Evolutionary conservation across 2,113 vertebrate genomes (phyloP).

Genomic region (Nematolebias whitei): DNA sequence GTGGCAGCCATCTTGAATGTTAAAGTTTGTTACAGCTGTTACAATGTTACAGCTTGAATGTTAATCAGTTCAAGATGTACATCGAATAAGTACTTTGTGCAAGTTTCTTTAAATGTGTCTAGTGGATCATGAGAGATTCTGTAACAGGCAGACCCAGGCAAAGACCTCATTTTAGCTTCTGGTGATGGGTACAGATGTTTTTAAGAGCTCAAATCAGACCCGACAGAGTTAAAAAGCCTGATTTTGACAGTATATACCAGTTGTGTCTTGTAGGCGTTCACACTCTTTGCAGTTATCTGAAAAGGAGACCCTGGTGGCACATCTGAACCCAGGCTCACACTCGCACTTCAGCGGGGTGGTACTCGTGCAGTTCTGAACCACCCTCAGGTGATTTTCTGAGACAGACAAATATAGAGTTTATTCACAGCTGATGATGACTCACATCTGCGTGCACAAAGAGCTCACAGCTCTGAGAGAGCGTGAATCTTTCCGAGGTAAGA

Average conservation of each 20-base stretch:
- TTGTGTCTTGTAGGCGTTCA: neutral
- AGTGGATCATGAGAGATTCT: no score
- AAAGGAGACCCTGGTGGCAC: fast-evolving
- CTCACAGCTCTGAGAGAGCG: neutral
- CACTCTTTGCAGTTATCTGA: conserved; percentile 46
- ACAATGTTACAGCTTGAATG: no score
- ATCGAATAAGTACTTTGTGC: no score
- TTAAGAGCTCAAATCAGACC: neutral
- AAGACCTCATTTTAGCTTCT: no score
- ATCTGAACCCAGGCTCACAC: conserved; percentile 53
- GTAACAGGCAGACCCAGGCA: no score
- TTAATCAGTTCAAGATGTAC: no score
- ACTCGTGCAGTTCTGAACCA: conserved; percentile 47
- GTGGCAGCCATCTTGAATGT: no score
- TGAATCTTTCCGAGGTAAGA: neutral
- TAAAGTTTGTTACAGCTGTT: no score
- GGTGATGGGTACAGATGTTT: no score
- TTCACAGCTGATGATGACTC: neutral
- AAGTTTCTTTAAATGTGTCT: no score
- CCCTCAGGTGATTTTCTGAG: conserved; percentile 52
- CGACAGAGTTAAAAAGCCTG: neutral
- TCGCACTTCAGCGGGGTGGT: conserved; percentile 41
- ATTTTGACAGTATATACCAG: conserved; percentile 39
- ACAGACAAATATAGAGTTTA: neutral
- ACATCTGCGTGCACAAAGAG: neutral